Conservation (phyloP, 2,113 vertebrate species). For the Alectura lathami region DNA sequence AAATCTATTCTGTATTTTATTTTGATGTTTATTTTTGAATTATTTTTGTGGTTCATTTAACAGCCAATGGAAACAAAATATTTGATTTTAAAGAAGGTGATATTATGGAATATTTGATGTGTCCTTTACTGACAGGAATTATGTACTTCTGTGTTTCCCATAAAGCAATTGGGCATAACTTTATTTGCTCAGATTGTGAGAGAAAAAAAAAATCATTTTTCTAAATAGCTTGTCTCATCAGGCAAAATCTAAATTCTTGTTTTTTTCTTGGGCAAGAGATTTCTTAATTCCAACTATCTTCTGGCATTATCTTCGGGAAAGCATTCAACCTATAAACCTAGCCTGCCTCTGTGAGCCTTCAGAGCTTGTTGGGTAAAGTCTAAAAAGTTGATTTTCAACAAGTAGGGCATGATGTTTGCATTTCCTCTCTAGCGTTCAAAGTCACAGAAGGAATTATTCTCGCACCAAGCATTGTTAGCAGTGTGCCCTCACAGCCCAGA, state of each 20-base stretch:
- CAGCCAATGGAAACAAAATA: neutral
- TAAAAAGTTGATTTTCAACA: neutral
- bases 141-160: neutral
- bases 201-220: neutral
- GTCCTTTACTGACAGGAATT: neutral
- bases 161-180: neutral
- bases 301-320: neutral
- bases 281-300: neutral
- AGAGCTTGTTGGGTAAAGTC: neutral
- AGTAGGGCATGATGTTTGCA: neutral
- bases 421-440: neutral
- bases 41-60: neutral
- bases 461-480: neutral
- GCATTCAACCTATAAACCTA: neutral
- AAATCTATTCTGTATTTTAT: slow-evolving; percentile 14
- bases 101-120: neutral
- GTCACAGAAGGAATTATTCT: neutral
- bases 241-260: neutral
- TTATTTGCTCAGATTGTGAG: neutral
- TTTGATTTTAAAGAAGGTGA: neutral
- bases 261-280: neutral
- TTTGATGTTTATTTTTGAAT: neutral
- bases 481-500: no score
- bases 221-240: neutral
- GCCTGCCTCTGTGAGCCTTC: neutral